These are phyloP conservation scores for Eurytoma adleriae DNA, from an alignment of 2,888 invertebrate species.

Conservation along the genomic window DNA sequence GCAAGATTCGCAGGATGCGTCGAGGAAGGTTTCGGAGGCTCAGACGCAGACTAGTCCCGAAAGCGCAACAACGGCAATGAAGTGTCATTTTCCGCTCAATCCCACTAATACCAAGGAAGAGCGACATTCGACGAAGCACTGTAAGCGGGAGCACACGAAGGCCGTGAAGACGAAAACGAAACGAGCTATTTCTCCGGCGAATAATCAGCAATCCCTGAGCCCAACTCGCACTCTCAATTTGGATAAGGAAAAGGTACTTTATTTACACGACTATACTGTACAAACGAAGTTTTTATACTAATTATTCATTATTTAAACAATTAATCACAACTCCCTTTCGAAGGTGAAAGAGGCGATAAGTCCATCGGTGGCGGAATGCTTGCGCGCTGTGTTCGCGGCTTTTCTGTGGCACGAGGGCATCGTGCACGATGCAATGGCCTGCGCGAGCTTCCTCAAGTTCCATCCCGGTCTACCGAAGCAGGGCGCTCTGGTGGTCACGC, in stretches of 20 bases:
- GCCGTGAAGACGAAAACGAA: conserved; percentile 73
- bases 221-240: conserved; percentile 67
- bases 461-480: conserved; percentile 91
- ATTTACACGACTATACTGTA: background rate
- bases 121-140: conserved; percentile 78
- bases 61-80: conserved; percentile 72
- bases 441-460: conserved; percentile 96
- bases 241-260: conserved; percentile 77
- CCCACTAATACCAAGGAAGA: conserved; percentile 77
- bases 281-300: background rate
- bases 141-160: conserved; percentile 78
- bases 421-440: conserved; percentile 98
- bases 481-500: conserved; percentile 86
- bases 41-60: conserved; percentile 79
- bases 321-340: background rate
- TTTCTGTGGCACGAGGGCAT: conserved; percentile 98
- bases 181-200: conserved; percentile 75
- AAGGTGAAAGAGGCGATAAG: conserved; percentile 89
- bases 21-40: conserved; percentile 75
- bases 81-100: conserved; percentile 81
- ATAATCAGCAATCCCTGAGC: conserved; percentile 74
- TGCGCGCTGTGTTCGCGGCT: conserved; percentile 97
- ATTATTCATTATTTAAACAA: background rate
- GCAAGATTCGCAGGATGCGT: conserved; percentile 73
- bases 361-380: conserved; percentile 93